Conservation (phyloP, 2,888 invertebrate genomes). For the Trimorus sp. region DNA sequence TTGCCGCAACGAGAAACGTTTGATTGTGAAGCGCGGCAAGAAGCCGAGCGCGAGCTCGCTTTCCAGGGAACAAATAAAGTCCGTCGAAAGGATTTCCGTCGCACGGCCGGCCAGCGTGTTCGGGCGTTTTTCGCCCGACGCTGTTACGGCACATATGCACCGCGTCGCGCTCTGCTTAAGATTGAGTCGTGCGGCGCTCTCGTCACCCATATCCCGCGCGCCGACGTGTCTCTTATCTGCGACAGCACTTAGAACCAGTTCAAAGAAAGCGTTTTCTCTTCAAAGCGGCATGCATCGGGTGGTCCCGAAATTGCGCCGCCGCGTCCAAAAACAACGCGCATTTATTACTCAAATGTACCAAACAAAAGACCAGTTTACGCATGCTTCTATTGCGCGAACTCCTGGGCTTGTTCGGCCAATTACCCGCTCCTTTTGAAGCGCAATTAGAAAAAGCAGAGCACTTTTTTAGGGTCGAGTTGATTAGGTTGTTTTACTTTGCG, state of each 20-base stretch:
- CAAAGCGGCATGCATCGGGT: slow-evolving; percentile 54
- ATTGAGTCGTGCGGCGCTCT: slow-evolving; percentile 43
- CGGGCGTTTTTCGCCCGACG: slow-evolving; percentile 33
- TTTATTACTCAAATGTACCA: slow-evolving; percentile 59
- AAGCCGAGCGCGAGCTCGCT: slow-evolving; percentile 17
- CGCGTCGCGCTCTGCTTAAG: slow-evolving; percentile 56
- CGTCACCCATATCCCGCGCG: slow-evolving; percentile 52
- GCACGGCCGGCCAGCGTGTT: neutral
- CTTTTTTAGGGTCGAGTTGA: too few relatives aligned
- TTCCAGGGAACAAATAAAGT: slow-evolving; percentile 34
- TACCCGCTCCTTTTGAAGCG: neutral
- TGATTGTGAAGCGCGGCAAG: slow-evolving; percentile 6
- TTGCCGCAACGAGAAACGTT: slow-evolving; percentile 22
- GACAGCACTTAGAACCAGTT: slow-evolving; percentile 53
- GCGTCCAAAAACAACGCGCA: slow-evolving; percentile 61
- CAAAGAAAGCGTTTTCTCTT: slow-evolving; percentile 57
- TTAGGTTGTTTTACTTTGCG: too few relatives aligned
- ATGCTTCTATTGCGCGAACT: too few relatives aligned
- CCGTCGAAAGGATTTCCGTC: slow-evolving; percentile 36
- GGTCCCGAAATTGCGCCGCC: slow-evolving; percentile 44
- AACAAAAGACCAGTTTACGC: neutral
- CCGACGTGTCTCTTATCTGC: slow-evolving; percentile 44
- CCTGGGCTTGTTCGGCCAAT: neutral
- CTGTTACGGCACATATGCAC: slow-evolving; percentile 58
- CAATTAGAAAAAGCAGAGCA: too few relatives aligned